phyloP scores from a whole-genome alignment of 2,113 vertebrate species.

The Circaetus cinerascens region DNA sequence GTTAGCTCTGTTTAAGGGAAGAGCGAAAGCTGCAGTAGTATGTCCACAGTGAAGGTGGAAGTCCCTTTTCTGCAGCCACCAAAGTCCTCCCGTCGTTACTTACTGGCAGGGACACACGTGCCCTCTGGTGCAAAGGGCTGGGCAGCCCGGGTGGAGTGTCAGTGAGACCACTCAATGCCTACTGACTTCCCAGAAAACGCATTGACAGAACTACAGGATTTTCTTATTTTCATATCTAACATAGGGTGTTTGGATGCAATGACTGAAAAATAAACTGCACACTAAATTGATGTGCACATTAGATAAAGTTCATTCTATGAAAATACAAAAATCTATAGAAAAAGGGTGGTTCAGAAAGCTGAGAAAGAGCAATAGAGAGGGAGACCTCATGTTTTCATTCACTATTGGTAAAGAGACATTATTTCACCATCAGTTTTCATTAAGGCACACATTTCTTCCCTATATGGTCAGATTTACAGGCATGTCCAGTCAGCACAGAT shows the following conservation, averaged over 20 bases:
- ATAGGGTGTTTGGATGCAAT: not conserved
- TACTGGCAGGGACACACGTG: fast-evolving
- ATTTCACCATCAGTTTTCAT: not conserved
- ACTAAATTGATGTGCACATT: not conserved
- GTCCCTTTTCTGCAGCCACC: not conserved
- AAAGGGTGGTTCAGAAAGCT: not conserved
- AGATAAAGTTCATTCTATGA: not conserved
- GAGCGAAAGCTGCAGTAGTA: not conserved
- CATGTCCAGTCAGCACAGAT: not conserved
- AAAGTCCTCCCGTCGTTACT: not conserved
- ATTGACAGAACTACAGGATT: not conserved
- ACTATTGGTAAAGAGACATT: not conserved
- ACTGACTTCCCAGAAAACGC: not conserved
- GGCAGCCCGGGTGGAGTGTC: not conserved
- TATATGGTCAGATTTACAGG: not conserved
- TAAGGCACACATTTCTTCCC: not conserved
- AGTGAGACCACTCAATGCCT: not conserved
- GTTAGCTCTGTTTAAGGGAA: not conserved
- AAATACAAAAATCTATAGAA: not conserved
- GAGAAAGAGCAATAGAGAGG: not conserved
- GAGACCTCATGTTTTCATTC: not conserved
- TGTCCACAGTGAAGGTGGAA: not conserved
- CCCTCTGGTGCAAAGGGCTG: not conserved
- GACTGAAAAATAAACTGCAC: not conserved
- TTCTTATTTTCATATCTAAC: not conserved